Evolutionary conservation across 1,140 invertebrate genomes (phyloP), one percentile per base, ranked within the genome.

Genomic region (Manduca sexta): DNA sequence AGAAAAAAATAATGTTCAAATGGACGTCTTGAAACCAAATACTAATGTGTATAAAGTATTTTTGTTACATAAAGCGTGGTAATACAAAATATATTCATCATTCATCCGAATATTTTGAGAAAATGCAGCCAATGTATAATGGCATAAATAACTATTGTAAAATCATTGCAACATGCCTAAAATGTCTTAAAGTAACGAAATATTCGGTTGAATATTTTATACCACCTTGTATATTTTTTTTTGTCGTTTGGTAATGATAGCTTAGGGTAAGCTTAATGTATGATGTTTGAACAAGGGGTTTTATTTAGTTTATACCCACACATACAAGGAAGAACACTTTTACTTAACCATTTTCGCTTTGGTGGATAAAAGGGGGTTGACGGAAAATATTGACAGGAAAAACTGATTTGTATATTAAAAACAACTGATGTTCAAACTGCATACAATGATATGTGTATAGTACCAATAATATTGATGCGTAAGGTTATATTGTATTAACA

Each of bases 11-110:
- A 42, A 47, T 43, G 38, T 35, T 34, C n/a, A n/a, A n/a, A n/a
- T 58, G 52, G 49, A 61, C 56, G 62, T 69, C 53, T 68, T 52
- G 56, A 74, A 71, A 75, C 75, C 75, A 79, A 79, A 79, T 74
- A 79, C 69, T 77, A 79, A 76, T 79, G 63, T 69, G 47, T 76
- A 64, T 64, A 55, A 55, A 45, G 8, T 26, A 44, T 64, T 50
- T 54, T 53, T 41, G 45, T 57, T 65, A 58, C 50, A 26, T 26
- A 26, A n/a, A n/a, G n/a, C n/a, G n/a, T n/a, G 53, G 1, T 39
- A 39, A 18, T 16, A 1, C 5, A 16, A 15, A 16, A 16, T 18
- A 7, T 14, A 3, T 31, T 10, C n/a, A 3, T 31, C n/a, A n/a
- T n/a, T n/a, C n/a, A n/a, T n/a, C n/a, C n/a, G n/a, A n/a, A n/a